phyloP scores from a whole-genome alignment of 2,888 invertebrate species.

The Polymixis flavicincta region DNA sequence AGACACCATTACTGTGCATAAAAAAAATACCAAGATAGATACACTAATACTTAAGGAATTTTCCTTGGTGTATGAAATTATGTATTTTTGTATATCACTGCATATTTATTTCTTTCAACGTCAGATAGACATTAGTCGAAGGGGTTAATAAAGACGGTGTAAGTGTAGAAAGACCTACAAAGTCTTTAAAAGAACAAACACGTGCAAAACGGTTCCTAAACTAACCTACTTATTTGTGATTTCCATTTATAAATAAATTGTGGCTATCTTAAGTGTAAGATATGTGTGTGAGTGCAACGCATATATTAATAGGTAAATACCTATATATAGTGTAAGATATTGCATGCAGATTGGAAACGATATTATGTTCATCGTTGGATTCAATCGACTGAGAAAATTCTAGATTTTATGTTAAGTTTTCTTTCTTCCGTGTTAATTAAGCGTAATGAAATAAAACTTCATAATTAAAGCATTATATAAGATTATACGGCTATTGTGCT shows the following conservation, averaged over 20 bases:
- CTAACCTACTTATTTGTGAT: background rate
- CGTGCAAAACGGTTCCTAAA: background rate
- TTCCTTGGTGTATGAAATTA: background rate
- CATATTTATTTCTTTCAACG: background rate
- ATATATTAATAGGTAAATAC: background rate
- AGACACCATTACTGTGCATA: background rate
- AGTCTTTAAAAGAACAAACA: background rate
- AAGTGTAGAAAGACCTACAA: background rate
- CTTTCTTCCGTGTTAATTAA: background rate
- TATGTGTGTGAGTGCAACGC: conserved; percentile 1
- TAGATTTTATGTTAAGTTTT: conserved; percentile 1
- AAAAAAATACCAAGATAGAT: background rate
- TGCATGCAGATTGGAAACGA: conserved; percentile 23
- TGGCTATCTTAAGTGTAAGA: conserved; percentile 19
- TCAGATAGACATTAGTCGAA: background rate
- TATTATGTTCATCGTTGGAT: conserved; percentile 23
- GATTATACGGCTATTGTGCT: background rate
- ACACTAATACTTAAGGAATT: background rate
- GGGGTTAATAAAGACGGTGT: no score
- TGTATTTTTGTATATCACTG: background rate
- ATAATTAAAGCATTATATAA: background rate
- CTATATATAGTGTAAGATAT: background rate
- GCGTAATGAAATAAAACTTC: background rate
- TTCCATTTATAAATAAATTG: conserved; percentile 21
- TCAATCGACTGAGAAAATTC: conserved; percentile 42